phyloP scores from a whole-genome alignment of 23 tunicate genomes.

The Phallusia fumigata region DNA sequence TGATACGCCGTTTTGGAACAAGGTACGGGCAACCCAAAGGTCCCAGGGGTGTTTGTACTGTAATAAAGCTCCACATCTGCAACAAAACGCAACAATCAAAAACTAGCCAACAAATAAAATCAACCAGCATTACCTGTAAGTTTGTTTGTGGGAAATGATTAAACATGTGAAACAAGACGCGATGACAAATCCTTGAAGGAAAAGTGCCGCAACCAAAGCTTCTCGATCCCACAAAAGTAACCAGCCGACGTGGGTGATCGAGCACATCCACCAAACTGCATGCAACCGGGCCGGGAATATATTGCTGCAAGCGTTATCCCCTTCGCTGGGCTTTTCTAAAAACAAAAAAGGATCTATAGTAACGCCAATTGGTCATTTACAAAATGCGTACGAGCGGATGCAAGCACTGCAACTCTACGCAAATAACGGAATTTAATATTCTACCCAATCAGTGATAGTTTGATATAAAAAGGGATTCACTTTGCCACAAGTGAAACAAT shows the following conservation, averaged over 20 bases:
- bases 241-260: conserved; percentile 58
- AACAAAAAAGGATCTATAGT: background rate
- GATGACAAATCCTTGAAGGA: conserved; percentile 58
- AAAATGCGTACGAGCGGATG: no score
- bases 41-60: conserved; percentile 75
- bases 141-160: conserved; percentile 35
- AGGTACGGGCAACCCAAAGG: conserved; percentile 71
- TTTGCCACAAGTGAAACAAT: no score
- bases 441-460: no score
- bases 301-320: conserved; percentile 17
- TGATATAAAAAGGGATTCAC: no score
- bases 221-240: conserved; percentile 67
- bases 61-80: conserved; percentile 63
- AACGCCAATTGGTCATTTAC: no score
- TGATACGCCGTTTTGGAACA: conserved; percentile 71
- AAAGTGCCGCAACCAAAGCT: conserved; percentile 59
- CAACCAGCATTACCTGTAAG: conserved; percentile 66
- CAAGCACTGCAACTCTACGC: no score
- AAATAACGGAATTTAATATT: no score
- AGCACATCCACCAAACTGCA: conserved; percentile 46
- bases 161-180: conserved; percentile 35
- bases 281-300: conserved; percentile 58
- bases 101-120: no score
- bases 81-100: no score
- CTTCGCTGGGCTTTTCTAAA: background rate